Evolutionary conservation across 2,797 vertebrate genomes (phyloP).

Genomic region (Danio kyathit): DNA sequence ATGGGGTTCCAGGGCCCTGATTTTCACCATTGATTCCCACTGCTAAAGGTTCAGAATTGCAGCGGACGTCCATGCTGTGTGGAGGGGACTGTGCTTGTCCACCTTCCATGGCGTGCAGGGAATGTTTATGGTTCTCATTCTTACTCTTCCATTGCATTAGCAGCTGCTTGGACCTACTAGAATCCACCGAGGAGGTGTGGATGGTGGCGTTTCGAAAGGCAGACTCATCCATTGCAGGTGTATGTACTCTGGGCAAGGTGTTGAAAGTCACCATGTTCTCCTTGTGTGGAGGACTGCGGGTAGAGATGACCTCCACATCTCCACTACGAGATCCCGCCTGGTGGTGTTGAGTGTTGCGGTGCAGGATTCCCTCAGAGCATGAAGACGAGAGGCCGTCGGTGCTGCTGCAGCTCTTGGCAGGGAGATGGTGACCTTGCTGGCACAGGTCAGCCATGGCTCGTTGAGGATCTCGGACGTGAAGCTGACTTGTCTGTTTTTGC

Average conservation of each 20-base stretch:
- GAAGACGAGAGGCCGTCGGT: slow-evolving; percentile 83
- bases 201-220: slow-evolving; percentile 89
- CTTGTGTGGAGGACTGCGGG: slow-evolving; percentile 86
- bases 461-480: slow-evolving; percentile 76
- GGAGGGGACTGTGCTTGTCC: slow-evolving; percentile 84
- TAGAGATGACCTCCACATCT: slow-evolving; percentile 88
- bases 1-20: slow-evolving; percentile 68
- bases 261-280: slow-evolving; percentile 93
- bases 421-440: slow-evolving; percentile 88
- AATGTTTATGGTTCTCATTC: slow-evolving; percentile 89
- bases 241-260: slow-evolving; percentile 93
- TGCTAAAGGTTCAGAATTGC: slow-evolving; percentile 86
- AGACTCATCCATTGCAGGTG: slow-evolving; percentile 88
- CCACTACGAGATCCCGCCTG: slow-evolving; percentile 83
- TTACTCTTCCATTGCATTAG: slow-evolving; percentile 98
- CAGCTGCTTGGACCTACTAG: slow-evolving; percentile 93
- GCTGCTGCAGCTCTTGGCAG: slow-evolving; percentile 86
- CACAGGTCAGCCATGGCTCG: slow-evolving; percentile 88
- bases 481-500: slow-evolving; percentile 74
- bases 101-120: slow-evolving; percentile 89
- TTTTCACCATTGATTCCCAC: slow-evolving; percentile 88
- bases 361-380: slow-evolving; percentile 86
- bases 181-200: slow-evolving; percentile 94
- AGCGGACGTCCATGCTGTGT: slow-evolving; percentile 89
- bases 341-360: slow-evolving; percentile 78